Conservation (phyloP, 2,888 invertebrate genomes). For the Serripes groenlandicus region DNA sequence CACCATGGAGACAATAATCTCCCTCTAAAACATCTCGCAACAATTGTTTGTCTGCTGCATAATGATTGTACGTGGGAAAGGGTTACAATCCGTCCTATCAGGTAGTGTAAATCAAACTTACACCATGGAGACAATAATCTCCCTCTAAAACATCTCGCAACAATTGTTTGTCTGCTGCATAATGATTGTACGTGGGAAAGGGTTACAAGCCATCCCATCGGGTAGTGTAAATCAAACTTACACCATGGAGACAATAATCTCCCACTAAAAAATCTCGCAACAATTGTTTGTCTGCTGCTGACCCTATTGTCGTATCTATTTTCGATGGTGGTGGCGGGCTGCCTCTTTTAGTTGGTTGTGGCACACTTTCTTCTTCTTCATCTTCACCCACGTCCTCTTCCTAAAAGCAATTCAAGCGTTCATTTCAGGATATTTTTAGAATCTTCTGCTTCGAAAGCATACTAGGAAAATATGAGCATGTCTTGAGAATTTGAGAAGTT, state of each 20-base stretch:
- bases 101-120: slow-evolving; percentile 86
- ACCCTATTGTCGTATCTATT: slow-evolving; percentile 56
- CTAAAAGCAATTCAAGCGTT: too few relatives aligned
- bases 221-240: slow-evolving; percentile 86
- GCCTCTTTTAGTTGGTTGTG: background rate
- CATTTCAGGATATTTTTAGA: too few relatives aligned
- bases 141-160: slow-evolving; percentile 93
- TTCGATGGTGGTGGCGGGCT: background rate
- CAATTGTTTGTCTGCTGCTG: slow-evolving; percentile 87
- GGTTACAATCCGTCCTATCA: too few relatives aligned
- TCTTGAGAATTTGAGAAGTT: too few relatives aligned
- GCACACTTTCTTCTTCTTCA: background rate
- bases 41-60: too few relatives aligned
- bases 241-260: slow-evolving; percentile 95
- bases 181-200: background rate
- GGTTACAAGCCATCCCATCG: background rate
- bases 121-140: slow-evolving; percentile 95
- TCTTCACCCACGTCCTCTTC: background rate
- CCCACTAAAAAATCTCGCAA: slow-evolving; percentile 93
- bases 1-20: too few relatives aligned
- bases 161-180: slow-evolving; percentile 87
- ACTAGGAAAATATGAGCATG: too few relatives aligned
- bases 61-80: too few relatives aligned
- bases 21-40: too few relatives aligned
- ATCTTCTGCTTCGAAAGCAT: too few relatives aligned